Conservation (phyloP, 2,113 vertebrate genomes). For the Triplophysa dalaica region DNA sequence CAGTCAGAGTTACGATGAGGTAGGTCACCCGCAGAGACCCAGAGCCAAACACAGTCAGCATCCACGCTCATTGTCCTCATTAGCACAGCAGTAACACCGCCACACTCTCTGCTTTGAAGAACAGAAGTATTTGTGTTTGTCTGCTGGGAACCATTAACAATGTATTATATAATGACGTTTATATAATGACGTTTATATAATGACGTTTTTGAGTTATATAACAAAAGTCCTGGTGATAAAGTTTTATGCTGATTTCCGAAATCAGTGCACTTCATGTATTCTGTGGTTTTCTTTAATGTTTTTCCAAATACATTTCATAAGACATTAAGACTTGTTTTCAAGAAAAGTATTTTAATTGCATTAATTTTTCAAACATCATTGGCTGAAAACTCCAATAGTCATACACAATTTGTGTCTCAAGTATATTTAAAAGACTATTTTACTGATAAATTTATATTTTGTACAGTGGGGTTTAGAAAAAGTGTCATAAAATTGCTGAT, state of each 20-base stretch:
- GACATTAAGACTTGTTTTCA: too few species aligned
- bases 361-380: too few species aligned
- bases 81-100: constrained; percentile 2
- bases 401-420: too few species aligned
- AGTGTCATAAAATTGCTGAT: neutral
- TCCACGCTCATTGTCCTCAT: constrained; percentile 19
- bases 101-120: neutral
- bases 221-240: neutral
- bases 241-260: neutral
- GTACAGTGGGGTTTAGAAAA: neutral
- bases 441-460: neutral
- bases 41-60: neutral
- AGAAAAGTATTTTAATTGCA: too few species aligned
- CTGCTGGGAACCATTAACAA: neutral
- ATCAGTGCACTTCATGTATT: neutral
- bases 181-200: neutral
- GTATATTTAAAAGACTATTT: neutral
- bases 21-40: constrained; percentile 58
- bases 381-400: too few species aligned
- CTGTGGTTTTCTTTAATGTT: too few species aligned
- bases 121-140: neutral
- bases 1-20: constrained; percentile 88
- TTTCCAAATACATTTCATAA: too few species aligned
- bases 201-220: neutral
- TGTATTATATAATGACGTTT: neutral